These are phyloP conservation scores for Diplolepis rosae DNA, from an alignment of 2,888 invertebrate genomes.

Conservation along the genomic window DNA sequence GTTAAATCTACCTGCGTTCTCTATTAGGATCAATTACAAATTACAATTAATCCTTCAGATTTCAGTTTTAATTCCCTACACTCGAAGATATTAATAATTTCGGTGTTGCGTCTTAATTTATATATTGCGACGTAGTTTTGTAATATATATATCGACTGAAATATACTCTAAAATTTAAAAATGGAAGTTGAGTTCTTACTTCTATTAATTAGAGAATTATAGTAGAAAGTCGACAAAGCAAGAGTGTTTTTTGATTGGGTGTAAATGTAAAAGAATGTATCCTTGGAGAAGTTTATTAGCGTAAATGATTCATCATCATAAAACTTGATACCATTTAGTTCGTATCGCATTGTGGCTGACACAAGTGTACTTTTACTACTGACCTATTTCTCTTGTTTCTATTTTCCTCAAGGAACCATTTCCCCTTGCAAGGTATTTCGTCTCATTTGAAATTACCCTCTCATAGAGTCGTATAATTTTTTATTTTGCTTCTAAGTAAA, in stretches of 20 bases:
- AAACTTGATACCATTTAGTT: constrained; percentile 3
- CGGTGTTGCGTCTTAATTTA: too few species aligned
- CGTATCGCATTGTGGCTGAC: background rate
- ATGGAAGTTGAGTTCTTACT: too few species aligned
- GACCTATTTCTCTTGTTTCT: background rate
- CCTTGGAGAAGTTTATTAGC: background rate
- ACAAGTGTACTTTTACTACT: background rate
- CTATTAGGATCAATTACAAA: too few species aligned
- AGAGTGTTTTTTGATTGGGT: too few species aligned
- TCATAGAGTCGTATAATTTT: background rate
- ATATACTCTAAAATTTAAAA: too few species aligned
- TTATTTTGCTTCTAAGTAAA: background rate
- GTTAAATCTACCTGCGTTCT: background rate
- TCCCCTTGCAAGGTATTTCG: background rate
- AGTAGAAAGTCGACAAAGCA: too few species aligned
- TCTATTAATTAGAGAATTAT: too few species aligned
- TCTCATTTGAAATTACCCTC: background rate
- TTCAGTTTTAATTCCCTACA: too few species aligned
- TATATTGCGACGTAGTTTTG: too few species aligned
- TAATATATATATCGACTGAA: too few species aligned
- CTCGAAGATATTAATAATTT: too few species aligned
- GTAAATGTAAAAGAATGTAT: background rate
- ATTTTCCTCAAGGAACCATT: background rate
- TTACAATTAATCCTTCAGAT: too few species aligned
- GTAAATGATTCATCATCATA: constrained; percentile 7